phyloP scores from a whole-genome alignment of 2,797 vertebrate species.

The Tarsius wallacei region DNA sequence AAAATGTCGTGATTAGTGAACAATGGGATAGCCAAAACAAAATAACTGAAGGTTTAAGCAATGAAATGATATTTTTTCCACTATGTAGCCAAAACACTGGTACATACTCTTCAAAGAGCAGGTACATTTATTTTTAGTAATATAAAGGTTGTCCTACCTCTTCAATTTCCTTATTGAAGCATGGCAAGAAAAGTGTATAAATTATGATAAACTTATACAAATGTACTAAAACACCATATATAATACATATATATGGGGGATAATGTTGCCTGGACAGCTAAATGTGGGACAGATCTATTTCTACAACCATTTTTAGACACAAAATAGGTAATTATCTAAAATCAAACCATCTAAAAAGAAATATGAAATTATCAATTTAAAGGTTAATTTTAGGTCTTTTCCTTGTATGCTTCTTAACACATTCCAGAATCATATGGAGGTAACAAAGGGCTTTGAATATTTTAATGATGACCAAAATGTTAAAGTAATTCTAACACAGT shows the following conservation, averaged over 20 bases:
- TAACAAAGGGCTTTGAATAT: conserved; percentile 76
- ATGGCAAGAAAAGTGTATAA: conserved; percentile 96
- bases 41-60: conserved; percentile 85
- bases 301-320: conserved; percentile 63
- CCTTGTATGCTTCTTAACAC: conserved; percentile 64
- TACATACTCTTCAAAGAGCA: conserved; percentile 86
- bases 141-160: conserved; percentile 96
- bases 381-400: conserved; percentile 66
- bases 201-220: conserved; percentile 92
- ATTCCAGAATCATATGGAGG: conserved; percentile 68
- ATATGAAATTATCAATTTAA: conserved; percentile 45
- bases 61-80: conserved; percentile 83
- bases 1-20: conserved; percentile 85
- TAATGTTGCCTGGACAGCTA: conserved; percentile 78
- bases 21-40: conserved; percentile 89
- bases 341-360: conserved; percentile 62
- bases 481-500: conserved; percentile 77
- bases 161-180: conserved; percentile 99
- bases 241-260: conserved; percentile 88
- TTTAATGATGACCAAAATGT: conserved; percentile 71
- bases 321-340: conserved; percentile 73
- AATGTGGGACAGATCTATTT: conserved; percentile 71
- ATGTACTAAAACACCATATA: conserved; percentile 90
- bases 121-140: conserved; percentile 87
- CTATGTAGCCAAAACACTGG: conserved; percentile 80